Conservation (phyloP, 1,140 invertebrate species). For the Camponotus pennsylvanicus region DNA sequence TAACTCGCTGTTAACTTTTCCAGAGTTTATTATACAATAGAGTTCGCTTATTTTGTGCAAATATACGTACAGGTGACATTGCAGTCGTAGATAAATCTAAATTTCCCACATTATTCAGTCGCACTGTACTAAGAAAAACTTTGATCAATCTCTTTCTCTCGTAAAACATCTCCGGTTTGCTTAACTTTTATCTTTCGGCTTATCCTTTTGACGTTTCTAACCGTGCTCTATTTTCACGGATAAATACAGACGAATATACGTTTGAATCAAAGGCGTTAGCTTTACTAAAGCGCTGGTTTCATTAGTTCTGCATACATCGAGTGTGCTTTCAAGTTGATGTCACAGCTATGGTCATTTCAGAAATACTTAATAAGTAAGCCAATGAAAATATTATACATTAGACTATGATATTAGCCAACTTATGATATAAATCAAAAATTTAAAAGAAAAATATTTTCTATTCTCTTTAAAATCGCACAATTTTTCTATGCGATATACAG, state of each 20-base stretch:
- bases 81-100: conserved; percentile 26
- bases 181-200: conserved; percentile 13
- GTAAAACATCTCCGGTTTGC: neutral
- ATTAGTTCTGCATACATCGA: conserved; percentile 18
- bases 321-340: neutral
- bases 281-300: neutral
- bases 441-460: neutral
- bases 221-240: neutral
- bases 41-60: neutral
- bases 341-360: neutral
- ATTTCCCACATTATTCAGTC: conserved; percentile 22
- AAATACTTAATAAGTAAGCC: neutral
- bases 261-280: neutral
- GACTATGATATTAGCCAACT: too few relatives aligned
- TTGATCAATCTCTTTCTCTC: conserved; percentile 23
- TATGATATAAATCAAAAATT: neutral
- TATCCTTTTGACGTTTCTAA: conserved; percentile 10
- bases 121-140: conserved; percentile 10
- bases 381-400: neutral
- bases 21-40: conserved; percentile 2
- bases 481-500: neutral
- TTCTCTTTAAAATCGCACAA: neutral
- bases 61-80: neutral
- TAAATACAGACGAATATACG: neutral
- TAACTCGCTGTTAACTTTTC: conserved; percentile 10